phyloP scores from a whole-genome alignment of 2,888 invertebrate genomes.

The Esperia sulphurella region DNA sequence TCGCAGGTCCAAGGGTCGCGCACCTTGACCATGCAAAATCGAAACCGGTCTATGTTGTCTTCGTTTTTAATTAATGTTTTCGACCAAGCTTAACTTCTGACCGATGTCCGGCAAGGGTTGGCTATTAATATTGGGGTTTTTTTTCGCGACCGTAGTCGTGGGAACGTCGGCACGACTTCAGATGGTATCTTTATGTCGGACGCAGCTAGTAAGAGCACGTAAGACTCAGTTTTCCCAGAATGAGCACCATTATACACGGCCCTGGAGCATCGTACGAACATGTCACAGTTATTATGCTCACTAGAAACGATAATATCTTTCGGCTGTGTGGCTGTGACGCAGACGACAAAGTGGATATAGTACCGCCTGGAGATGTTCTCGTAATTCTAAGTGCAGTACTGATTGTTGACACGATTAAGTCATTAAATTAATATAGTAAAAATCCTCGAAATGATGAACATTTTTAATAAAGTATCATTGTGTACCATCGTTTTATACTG shows the following conservation, averaged over 20 bases:
- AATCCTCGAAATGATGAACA: slow-evolving; percentile 12
- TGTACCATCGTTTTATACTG: slow-evolving; percentile 1
- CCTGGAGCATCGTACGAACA: slow-evolving; percentile 67
- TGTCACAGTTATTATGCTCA: slow-evolving; percentile 77
- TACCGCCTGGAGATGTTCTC: slow-evolving; percentile 43
- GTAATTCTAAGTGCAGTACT: slow-evolving; percentile 40
- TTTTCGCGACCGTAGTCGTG: slow-evolving; percentile 43
- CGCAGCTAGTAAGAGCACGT: slow-evolving; percentile 56
- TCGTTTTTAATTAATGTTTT: slow-evolving; percentile 73
- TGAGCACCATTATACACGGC: slow-evolving; percentile 65
- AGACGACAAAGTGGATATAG: slow-evolving; percentile 39
- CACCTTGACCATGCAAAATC: slow-evolving; percentile 49
- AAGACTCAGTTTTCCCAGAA: slow-evolving; percentile 69
- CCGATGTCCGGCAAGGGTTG: slow-evolving; percentile 59
- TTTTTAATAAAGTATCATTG: slow-evolving; percentile 13
- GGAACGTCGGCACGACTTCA: slow-evolving; percentile 62
- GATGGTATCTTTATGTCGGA: slow-evolving; percentile 68
- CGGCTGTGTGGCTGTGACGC: slow-evolving; percentile 63
- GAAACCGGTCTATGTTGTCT: slow-evolving; percentile 65
- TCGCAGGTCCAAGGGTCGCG: slow-evolving; percentile 42
- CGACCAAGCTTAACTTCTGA: slow-evolving; percentile 55
- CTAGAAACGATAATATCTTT: slow-evolving; percentile 73
- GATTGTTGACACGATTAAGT: slow-evolving; percentile 59
- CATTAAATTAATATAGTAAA: slow-evolving; percentile 25
- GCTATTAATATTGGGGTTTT: slow-evolving; percentile 31